Evolutionary conservation across 2,797 vertebrate genomes (phyloP).

Genomic region (Gadopsis bispinosus): DNA sequence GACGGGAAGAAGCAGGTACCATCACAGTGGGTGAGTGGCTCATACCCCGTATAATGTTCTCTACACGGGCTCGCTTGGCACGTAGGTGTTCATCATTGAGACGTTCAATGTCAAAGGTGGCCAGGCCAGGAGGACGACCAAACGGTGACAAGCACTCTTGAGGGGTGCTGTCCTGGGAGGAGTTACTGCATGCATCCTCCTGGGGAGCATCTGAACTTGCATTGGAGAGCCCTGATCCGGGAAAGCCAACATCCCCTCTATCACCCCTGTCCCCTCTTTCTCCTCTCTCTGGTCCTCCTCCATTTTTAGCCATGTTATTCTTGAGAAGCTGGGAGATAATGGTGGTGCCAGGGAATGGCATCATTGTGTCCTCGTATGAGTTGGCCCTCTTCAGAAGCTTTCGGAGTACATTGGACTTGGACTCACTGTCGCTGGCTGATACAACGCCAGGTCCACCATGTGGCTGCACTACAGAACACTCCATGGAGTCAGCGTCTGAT

Average conservation of each 20-base stretch:
- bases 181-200: slow-evolving; percentile 98
- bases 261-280: slow-evolving; percentile 78
- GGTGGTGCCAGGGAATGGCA: slow-evolving; percentile 98
- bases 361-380: slow-evolving; percentile 99
- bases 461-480: slow-evolving; percentile 97
- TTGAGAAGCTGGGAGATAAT: slow-evolving; percentile 99
- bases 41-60: slow-evolving; percentile 99
- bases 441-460: slow-evolving; percentile 89
- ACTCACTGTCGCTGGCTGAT: slow-evolving; percentile 79
- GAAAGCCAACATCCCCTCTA: slow-evolving; percentile 87
- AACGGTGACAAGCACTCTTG: slow-evolving; percentile 98
- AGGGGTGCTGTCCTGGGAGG: slow-evolving; percentile 96
- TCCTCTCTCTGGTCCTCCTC: slow-evolving; percentile 83
- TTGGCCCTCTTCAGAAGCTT: slow-evolving; percentile 99
- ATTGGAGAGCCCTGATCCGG: slow-evolving; percentile 95
- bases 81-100: slow-evolving; percentile 97
- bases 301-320: slow-evolving; percentile 98
- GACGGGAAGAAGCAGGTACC: slow-evolving; percentile 81
- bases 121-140: slow-evolving; percentile 91
- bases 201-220: slow-evolving; percentile 95
- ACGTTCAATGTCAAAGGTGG: slow-evolving; percentile 94
- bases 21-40: slow-evolving; percentile 96
- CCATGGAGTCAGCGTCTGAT: slow-evolving; percentile 94
- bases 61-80: slow-evolving; percentile 97
- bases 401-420: slow-evolving; percentile 98